These are phyloP conservation scores for Vesta saturnalis DNA, from an alignment of 2,888 invertebrate genomes.

Conservation along the genomic window DNA sequence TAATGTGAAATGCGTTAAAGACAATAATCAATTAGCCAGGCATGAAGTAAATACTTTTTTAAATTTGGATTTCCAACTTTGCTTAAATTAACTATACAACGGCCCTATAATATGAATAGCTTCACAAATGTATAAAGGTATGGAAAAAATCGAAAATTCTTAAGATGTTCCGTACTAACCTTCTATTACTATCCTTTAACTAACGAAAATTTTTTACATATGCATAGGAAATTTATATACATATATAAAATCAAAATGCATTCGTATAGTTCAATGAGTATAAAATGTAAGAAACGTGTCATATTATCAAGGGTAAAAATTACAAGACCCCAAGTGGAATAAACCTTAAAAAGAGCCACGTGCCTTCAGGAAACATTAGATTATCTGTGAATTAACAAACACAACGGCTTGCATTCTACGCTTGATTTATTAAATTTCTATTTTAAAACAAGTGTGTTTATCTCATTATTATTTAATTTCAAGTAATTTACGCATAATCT, in stretches of 20 bases:
- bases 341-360: slow-evolving; percentile 37
- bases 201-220: too few species aligned
- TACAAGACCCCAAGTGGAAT: slow-evolving; percentile 17
- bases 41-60: too few species aligned
- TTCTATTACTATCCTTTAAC: too few species aligned
- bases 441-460: not conserved
- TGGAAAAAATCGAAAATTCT: too few species aligned
- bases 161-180: too few species aligned
- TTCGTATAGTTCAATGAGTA: slow-evolving; percentile 21
- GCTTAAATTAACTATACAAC: too few species aligned
- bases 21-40: too few species aligned
- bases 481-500: not conserved
- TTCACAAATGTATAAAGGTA: too few species aligned
- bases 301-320: slow-evolving; percentile 27
- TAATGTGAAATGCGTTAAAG: too few species aligned
- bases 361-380: slow-evolving; percentile 43
- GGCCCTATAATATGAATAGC: too few species aligned
- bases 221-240: not conserved
- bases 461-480: not conserved
- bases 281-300: slow-evolving; percentile 37
- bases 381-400: slow-evolving; percentile 44
- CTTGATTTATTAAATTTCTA: slow-evolving; percentile 38
- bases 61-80: too few species aligned
- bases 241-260: not conserved
- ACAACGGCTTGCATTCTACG: slow-evolving; percentile 40